These are phyloP conservation scores for Eidolon dupreanum DNA, from an alignment of 2,797 vertebrate species.

Conservation along the genomic window DNA sequence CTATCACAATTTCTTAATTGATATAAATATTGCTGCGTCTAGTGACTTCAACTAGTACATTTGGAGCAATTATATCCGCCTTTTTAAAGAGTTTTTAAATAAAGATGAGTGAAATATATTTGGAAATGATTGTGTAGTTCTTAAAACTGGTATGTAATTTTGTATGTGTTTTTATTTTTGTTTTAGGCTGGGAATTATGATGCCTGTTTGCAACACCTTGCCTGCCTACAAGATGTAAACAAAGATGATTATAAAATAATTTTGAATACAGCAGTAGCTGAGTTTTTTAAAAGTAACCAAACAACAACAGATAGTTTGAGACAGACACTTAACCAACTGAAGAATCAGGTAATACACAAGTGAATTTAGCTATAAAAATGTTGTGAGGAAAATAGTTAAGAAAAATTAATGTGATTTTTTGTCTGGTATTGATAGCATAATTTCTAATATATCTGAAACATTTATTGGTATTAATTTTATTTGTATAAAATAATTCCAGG, in stretches of 20 bases:
- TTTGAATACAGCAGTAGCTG: constrained; percentile 94
- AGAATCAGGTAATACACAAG: constrained; percentile 92
- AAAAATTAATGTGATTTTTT: constrained; percentile 44
- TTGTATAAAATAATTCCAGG: constrained; percentile 25
- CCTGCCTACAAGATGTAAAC: constrained; percentile 94
- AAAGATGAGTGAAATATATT: not conserved
- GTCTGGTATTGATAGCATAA: not conserved
- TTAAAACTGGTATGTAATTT: constrained; percentile 46
- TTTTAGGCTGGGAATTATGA: constrained; percentile 94
- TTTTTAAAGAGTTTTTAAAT: constrained; percentile 20
- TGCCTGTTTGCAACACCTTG: constrained; percentile 92
- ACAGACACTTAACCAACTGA: constrained; percentile 93
- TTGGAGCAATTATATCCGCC: not conserved
- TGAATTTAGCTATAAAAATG: constrained; percentile 61
- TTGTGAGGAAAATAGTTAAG: constrained; percentile 40
- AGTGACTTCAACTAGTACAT: not conserved
- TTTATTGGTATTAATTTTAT: constrained; percentile 49
- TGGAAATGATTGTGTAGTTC: constrained; percentile 5
- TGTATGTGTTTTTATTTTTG: constrained; percentile 44
- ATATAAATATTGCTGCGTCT: not conserved
- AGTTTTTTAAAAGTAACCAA: constrained; percentile 97
- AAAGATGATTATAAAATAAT: constrained; percentile 98
- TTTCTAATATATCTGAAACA: constrained; percentile 24
- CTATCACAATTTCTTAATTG: not conserved
- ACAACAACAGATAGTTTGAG: constrained; percentile 94